Base-by-base conservation (phyloP, 2,797 vertebrate genomes). In the Florisuga fusca region DNA sequence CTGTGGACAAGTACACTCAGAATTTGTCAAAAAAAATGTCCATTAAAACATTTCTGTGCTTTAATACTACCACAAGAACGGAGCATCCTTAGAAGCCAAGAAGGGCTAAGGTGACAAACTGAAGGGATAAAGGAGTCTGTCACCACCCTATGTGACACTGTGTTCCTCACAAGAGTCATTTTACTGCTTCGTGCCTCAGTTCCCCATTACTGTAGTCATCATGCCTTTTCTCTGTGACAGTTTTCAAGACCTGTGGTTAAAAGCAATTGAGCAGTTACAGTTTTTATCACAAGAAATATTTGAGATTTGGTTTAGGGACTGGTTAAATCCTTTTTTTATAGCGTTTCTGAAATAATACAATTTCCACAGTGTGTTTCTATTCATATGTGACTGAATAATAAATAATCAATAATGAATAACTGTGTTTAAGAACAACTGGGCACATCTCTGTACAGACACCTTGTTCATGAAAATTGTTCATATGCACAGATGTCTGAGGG, bases 381-480 rank as follows among this genome's bases (percentile, higher is more conserved):
- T 91, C 64, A 29, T 45, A 61, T 74, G 34, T 77, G 68, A 71
- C 57, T 68, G 50, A 87, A 61, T 61, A 94, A 76, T 61, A 93
- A 88, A 75, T 88, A 84, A 91, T 71, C 41, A 63, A 62, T 61
- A 90, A 55, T 5, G 33, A 74, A 51, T 90, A 86, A 63, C 71
- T 82, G 59, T 36, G 34, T 17, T 29, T 50, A 55, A 72, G 72
- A 90, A 72, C 21, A 87, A 92, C 90, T 45, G 43, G n/a, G 21
- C 58, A 93, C 26, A 16, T 87, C 46, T 85, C 61, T 87, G 58
- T 68, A 77, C 68, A 67, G 84, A 80, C 85, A 84, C 45, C 86
- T 80, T 71, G 16, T 83, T 92, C 53, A 2, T 90, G 71, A 48
- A 95, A 86, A 79, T 58, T 76, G 18, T 78, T 95, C 77, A 50